Evolutionary conservation across 2,113 vertebrate species (phyloP).

Genomic region (Hipposideros armiger): DNA sequence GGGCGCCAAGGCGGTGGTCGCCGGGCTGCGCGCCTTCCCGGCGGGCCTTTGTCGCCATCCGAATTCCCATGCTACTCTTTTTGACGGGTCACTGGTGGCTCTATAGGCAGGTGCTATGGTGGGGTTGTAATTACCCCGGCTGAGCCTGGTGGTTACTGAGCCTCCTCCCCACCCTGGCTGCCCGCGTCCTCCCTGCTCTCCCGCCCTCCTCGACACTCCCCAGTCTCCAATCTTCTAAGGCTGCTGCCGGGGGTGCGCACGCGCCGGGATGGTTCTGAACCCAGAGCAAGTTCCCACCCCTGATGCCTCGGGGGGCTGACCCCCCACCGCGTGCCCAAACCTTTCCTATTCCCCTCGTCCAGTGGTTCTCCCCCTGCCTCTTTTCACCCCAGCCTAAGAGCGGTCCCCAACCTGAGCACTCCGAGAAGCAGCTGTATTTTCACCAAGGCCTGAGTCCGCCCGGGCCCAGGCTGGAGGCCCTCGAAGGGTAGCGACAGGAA

Average conservation of each 20-base stretch:
- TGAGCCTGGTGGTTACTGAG: conserved; percentile 51
- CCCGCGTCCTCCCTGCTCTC: not conserved
- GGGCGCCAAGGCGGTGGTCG: conserved; percentile 66
- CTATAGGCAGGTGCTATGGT: conserved; percentile 90
- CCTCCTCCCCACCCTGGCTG: not conserved
- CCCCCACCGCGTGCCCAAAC: too few relatives aligned
- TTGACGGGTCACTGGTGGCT: conserved; percentile 99
- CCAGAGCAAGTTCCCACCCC: not conserved
- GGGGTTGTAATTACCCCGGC: conserved; percentile 77
- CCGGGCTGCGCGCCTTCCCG: conserved; percentile 89
- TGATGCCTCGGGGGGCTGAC: fast-evolving
- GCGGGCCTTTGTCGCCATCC: conserved; percentile 89
- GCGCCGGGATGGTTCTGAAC: not conserved
- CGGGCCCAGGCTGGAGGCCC: conserved; percentile 91
- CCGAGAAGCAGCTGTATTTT: conserved; percentile 93
- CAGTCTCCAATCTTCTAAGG: not conserved
- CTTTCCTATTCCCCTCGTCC: not conserved
- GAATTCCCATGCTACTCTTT: conserved; percentile 99
- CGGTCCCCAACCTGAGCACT: conserved; percentile 85
- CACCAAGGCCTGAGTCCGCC: conserved; percentile 91
- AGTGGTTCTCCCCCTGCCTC: conserved; percentile 7
- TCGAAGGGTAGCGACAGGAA: conserved; percentile 91
- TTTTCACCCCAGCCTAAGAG: conserved; percentile 87
- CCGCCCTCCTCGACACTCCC: not conserved
- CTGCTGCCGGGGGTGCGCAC: not conserved